Evolutionary conservation across 2,888 invertebrate genomes (phyloP).

Genomic region (Asteroscopus sphinx): DNA sequence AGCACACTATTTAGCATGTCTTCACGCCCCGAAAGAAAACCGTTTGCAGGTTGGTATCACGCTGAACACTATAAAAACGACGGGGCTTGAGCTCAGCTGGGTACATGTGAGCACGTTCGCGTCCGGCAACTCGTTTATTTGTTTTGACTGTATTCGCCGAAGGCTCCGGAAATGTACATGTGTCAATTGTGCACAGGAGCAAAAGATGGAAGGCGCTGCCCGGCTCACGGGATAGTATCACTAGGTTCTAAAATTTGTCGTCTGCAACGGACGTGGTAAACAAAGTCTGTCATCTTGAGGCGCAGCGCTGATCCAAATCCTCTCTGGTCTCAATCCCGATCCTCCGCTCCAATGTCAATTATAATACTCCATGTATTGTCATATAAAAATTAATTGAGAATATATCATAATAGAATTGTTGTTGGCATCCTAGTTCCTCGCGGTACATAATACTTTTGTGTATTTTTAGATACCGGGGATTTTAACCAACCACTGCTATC

Average conservation of each 20-base stretch:
- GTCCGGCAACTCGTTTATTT: neutral
- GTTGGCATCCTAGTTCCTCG: too few species aligned
- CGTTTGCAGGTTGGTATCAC: neutral
- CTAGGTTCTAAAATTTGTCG: neutral
- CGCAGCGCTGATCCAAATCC: slow-evolving; percentile 42
- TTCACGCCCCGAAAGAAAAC: neutral
- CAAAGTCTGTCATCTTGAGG: slow-evolving; percentile 11
- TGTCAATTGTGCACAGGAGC: neutral
- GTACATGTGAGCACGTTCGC: slow-evolving; percentile 1
- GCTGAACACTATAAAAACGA: neutral
- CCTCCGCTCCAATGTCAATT: slow-evolving; percentile 41
- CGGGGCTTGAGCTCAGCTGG: neutral
- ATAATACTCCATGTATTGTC: slow-evolving; percentile 20
- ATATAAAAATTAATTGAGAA: slow-evolving; percentile 15
- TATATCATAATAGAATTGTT: neutral
- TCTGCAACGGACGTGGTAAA: slow-evolving; percentile 20
- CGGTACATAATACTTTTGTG: too few species aligned
- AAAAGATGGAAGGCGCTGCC: neutral
- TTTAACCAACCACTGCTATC: too few species aligned
- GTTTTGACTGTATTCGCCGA: neutral
- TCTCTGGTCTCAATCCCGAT: slow-evolving; percentile 35
- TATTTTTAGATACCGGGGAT: too few species aligned
- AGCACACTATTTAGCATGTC: neutral
- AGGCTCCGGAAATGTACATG: neutral
- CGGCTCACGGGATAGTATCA: slow-evolving; percentile 7